phyloP scores from a whole-genome alignment of 1,140 invertebrate species.

The Planococcus citri region DNA sequence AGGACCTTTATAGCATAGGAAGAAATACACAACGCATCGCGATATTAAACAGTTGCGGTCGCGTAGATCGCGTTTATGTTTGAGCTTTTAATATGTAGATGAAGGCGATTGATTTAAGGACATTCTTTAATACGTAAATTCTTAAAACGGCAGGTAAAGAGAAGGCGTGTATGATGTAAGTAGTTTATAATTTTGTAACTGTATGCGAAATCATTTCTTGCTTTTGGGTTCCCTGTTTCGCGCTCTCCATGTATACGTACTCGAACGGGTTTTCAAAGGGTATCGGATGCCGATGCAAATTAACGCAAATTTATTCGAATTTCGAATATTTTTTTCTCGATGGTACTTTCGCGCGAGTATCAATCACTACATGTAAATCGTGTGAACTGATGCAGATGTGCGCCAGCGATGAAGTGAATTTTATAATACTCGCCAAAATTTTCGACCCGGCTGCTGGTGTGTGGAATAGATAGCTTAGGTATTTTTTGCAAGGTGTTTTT shows the following conservation, averaged over 20 bases:
- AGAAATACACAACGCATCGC: no score
- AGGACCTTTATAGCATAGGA: not conserved
- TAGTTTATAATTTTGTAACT: not conserved
- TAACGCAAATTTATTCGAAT: not conserved
- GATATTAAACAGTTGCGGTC: not conserved
- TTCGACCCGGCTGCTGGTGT: no score
- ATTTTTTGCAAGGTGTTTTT: no score
- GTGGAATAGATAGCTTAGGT: no score
- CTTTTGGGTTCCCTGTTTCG: not conserved
- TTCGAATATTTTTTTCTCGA: not conserved
- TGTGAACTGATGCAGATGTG: not conserved
- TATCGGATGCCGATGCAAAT: not conserved
- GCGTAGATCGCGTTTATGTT: not conserved
- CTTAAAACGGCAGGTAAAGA: not conserved
- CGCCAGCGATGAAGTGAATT: not conserved
- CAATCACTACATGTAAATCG: not conserved
- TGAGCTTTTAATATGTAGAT: constrained; percentile 3
- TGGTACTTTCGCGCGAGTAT: not conserved
- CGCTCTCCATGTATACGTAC: not conserved
- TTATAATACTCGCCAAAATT: not conserved
- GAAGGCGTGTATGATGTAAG: not conserved
- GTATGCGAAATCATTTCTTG: not conserved
- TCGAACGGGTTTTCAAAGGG: not conserved
- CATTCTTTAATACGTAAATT: not conserved
- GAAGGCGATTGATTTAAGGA: not conserved